Conservation (phyloP, 2,113 vertebrate species). For the Arvicanthis niloticus region DNA sequence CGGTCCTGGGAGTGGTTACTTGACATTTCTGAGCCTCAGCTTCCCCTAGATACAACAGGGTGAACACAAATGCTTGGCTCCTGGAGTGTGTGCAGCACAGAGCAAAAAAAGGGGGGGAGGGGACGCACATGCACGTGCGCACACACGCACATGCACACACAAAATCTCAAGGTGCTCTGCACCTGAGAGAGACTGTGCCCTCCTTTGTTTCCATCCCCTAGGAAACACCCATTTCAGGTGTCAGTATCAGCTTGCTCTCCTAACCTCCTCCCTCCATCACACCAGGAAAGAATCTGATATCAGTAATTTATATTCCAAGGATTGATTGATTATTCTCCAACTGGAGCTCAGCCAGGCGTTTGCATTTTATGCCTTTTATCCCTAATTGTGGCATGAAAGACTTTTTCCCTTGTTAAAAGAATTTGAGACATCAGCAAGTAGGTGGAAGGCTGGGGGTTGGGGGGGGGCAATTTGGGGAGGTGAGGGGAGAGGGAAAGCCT, state of each 20-base stretch:
- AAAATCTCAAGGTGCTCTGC: neutral
- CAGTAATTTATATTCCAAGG: constrained; percentile 80
- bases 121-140: neutral
- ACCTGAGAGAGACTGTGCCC: neutral
- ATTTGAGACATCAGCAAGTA: constrained; percentile 77
- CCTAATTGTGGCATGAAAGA: constrained; percentile 80
- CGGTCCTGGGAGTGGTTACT: neutral
- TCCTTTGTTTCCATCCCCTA: constrained; percentile 52
- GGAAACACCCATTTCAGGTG: constrained; percentile 52
- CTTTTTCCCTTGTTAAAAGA: constrained; percentile 77
- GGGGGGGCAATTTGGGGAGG: neutral
- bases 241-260: constrained; percentile 43
- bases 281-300: constrained; percentile 73
- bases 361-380: constrained; percentile 81
- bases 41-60: neutral
- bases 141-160: neutral
- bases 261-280: constrained; percentile 41
- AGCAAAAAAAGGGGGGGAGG: neutral
- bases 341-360: constrained; percentile 76
- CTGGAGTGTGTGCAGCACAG: neutral
- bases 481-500: neutral
- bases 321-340: constrained; percentile 78
- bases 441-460: constrained; percentile 33
- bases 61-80: constrained; percentile 18
- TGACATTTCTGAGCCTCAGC: neutral